A percentile compares a stretch with the other conserved stretches of the same genome.
Conservation (phyloP, 2,888 invertebrate genomes). For the Eubasilissa splendida region DNA sequence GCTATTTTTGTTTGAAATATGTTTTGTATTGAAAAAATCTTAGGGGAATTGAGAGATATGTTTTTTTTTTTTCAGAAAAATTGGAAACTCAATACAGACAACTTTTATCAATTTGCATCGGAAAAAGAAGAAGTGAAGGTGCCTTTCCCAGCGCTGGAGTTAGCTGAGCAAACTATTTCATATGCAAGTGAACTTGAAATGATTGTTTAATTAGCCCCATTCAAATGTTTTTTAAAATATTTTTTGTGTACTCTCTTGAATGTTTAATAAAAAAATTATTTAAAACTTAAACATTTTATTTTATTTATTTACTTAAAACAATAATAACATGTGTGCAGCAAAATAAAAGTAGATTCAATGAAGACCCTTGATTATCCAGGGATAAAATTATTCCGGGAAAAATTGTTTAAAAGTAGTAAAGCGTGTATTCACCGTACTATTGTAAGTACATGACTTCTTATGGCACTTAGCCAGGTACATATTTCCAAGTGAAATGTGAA, state of each 20-base stretch:
- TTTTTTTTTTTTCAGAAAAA: constrained; percentile 75
- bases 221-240: background rate
- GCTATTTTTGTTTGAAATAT: background rate
- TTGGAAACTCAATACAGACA: constrained; percentile 86
- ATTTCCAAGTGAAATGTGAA: no score
- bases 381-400: no score
- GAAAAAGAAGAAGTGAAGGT: constrained; percentile 83
- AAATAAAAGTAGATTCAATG: no score
- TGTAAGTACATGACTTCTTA: no score
- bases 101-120: constrained; percentile 85
- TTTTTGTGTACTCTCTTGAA: constrained; percentile 16
- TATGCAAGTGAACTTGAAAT: constrained; percentile 99
- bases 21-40: background rate
- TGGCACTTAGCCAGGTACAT: no score
- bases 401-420: no score
- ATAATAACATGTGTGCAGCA: background rate
- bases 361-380: no score
- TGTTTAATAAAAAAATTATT: constrained; percentile 13
- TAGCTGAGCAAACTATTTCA: constrained; percentile 95
- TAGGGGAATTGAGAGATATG: background rate
- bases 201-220: constrained; percentile 84
- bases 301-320: background rate
- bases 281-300: background rate
- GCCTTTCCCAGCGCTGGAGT: constrained; percentile 88
- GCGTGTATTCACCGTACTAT: no score